Evolutionary conservation across 2,113 vertebrate species (phyloP).

Genomic region (Alectura lathami): DNA sequence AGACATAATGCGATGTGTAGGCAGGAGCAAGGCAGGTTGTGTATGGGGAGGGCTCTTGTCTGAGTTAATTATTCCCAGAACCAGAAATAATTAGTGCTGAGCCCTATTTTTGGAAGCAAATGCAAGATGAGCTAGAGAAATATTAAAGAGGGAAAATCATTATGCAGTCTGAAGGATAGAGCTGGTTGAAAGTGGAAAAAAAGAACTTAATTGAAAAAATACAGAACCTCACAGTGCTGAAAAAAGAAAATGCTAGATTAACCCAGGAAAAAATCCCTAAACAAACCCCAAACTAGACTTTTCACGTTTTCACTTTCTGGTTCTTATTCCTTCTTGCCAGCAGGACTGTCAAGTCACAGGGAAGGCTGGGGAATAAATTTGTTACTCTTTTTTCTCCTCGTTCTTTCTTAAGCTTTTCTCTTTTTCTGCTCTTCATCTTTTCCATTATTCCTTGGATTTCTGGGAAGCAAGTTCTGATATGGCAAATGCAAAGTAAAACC

Average conservation of each 20-base stretch:
- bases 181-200: neutral
- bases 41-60: neutral
- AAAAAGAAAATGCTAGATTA: neutral
- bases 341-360: neutral
- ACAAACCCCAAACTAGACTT: neutral
- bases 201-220: neutral
- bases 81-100: neutral
- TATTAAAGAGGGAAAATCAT: neutral
- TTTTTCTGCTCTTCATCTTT: neutral
- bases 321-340: neutral
- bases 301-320: neutral
- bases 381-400: neutral
- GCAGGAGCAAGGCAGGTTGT: neutral
- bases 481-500: neutral
- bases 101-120: neutral
- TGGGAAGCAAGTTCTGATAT: neutral
- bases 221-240: neutral
- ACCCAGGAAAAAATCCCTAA: neutral
- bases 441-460: neutral
- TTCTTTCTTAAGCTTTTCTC: neutral
- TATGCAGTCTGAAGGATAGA: neutral
- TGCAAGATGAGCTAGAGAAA: neutral
- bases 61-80: slow-evolving; percentile 9
- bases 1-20: neutral
- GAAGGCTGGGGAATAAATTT: neutral